Percentiles rank a stretch among this genome's conserved stretches.
Conservation (phyloP, 2,113 vertebrate species). For the Sturnus vulgaris region DNA sequence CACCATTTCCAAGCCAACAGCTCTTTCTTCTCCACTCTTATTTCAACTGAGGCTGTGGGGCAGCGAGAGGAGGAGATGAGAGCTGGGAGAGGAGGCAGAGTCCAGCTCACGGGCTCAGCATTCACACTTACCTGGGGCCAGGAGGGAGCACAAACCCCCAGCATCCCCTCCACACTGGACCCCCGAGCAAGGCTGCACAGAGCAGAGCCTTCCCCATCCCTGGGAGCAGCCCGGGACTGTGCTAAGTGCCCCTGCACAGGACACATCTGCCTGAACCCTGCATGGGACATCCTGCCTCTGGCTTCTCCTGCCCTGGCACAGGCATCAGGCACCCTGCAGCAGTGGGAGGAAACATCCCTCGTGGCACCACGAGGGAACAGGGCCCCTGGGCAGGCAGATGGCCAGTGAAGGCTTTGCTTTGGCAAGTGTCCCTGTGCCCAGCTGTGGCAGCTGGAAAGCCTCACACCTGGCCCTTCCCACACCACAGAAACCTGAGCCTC, state of each 20-base stretch:
- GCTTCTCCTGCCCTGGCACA: background rate
- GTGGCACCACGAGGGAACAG: background rate
- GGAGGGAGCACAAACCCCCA: background rate
- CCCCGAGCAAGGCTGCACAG: accelerated
- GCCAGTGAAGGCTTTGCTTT: background rate
- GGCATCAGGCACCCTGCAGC: background rate
- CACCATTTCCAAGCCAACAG: background rate
- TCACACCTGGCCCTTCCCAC: background rate
- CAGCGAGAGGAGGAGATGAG: accelerated
- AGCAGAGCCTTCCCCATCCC: background rate
- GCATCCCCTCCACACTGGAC: accelerated
- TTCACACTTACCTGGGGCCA: too few relatives aligned
- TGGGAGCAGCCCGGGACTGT: background rate
- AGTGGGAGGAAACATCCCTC: background rate
- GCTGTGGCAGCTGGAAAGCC: background rate
- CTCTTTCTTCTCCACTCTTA: background rate
- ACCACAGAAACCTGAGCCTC: background rate
- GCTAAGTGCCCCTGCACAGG: background rate
- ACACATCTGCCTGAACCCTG: background rate
- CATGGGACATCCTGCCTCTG: accelerated
- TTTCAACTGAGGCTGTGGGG: background rate
- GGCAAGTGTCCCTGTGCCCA: background rate
- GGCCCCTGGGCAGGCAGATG: background rate
- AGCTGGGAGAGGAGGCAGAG: accelerated
- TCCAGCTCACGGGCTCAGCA: background rate